Conservation (phyloP, 2,113 vertebrate genomes). For the Mirza zaza region DNA sequence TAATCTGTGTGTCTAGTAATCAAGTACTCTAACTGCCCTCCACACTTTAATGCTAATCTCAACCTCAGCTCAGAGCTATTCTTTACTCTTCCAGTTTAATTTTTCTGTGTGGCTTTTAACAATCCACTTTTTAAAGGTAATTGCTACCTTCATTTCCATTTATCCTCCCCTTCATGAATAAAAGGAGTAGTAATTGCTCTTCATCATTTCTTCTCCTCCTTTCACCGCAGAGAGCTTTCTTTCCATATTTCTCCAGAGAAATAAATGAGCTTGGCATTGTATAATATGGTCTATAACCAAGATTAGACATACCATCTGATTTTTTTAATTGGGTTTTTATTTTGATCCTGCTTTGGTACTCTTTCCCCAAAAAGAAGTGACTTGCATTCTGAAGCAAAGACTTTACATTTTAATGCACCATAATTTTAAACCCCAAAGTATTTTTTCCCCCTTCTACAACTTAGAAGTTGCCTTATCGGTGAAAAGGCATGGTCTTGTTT, state of each 20-base stretch:
- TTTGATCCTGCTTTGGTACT: background rate
- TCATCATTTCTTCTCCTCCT: background rate
- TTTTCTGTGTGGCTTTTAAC: background rate
- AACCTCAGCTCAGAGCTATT: background rate
- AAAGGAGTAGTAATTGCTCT: background rate
- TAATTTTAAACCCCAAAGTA: background rate
- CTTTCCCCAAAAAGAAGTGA: background rate
- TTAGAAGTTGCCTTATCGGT: conserved; percentile 41
- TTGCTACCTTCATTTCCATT: background rate
- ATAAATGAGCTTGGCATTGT: background rate
- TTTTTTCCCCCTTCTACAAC: background rate
- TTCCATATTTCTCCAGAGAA: conserved; percentile 6
- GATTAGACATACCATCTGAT: background rate
- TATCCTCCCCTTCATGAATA: background rate
- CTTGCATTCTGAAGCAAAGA: background rate
- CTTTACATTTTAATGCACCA: background rate
- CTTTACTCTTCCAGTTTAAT: background rate
- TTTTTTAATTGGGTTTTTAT: conserved; percentile 31
- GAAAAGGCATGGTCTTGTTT: background rate
- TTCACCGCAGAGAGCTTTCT: background rate
- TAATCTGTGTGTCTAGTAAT: background rate
- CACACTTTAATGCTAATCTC: background rate
- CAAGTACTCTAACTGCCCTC: background rate
- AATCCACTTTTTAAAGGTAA: background rate
- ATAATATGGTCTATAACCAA: background rate